Evolutionary conservation across 1,140 invertebrate genomes (phyloP).

Genomic region (Tribolium castaneum): DNA sequence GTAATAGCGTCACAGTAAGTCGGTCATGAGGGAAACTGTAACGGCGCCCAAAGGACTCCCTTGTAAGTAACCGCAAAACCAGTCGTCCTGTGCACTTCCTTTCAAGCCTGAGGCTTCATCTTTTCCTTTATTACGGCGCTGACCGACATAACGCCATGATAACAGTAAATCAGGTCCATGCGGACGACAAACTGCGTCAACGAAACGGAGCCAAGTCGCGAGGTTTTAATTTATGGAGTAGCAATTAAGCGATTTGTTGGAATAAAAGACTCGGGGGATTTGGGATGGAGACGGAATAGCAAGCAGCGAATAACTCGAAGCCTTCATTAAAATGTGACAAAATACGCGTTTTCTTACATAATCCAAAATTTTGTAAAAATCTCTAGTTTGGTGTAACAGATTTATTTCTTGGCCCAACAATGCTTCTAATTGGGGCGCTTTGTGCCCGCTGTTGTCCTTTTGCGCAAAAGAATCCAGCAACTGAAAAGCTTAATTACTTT

Average conservation of each 20-base stretch:
- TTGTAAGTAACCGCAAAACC: slow-evolving; percentile 27
- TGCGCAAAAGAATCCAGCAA: neutral
- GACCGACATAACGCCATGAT: neutral
- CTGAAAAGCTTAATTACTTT: neutral
- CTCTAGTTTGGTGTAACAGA: too few species aligned
- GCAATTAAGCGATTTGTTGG: neutral
- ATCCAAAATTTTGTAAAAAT: neutral
- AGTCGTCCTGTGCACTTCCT: neutral
- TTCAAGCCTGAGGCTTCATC: neutral
- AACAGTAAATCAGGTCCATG: neutral
- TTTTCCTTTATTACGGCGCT: neutral
- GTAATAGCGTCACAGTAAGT: slow-evolving; percentile 26
- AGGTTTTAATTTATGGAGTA: neutral
- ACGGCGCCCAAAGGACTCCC: slow-evolving; percentile 9
- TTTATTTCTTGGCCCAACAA: neutral
- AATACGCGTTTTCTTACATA: neutral
- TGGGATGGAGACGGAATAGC: too few species aligned
- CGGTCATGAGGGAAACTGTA: slow-evolving; percentile 2
- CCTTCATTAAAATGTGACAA: too few species aligned
- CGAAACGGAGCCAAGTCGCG: neutral
- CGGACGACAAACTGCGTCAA: neutral
- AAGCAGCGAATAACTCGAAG: too few species aligned
- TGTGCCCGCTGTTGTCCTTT: neutral
- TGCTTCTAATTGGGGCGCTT: neutral
- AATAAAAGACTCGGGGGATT: too few species aligned